A percentile compares a stretch with the other conserved stretches of the same genome.
Evolutionary conservation across 2,888 invertebrate genomes (phyloP).

Genomic region (Amiota communis): DNA sequence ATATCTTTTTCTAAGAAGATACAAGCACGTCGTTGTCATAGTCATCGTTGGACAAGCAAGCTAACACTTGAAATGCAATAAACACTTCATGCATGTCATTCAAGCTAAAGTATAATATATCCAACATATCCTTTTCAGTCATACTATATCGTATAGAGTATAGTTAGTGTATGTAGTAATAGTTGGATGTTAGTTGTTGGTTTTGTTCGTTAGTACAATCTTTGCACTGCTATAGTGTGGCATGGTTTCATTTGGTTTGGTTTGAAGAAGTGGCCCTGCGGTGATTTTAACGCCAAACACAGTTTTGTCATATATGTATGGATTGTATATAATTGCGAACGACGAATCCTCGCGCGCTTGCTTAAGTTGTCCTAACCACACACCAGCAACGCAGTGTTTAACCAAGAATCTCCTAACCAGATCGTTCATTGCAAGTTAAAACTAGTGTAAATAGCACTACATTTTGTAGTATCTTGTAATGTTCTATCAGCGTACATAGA

Average conservation of each 20-base stretch:
- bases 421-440: too few species aligned
- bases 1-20: constrained; percentile 1
- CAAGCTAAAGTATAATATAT: constrained; percentile 27
- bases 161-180: too few species aligned
- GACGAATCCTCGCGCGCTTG: neutral
- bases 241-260: constrained; percentile 3
- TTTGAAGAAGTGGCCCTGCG: constrained; percentile 49
- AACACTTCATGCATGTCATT: constrained; percentile 57
- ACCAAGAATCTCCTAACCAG: too few species aligned
- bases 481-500: too few species aligned
- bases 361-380: neutral
- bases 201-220: neutral
- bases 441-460: too few species aligned
- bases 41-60: constrained; percentile 35
- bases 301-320: constrained; percentile 49
- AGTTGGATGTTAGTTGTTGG: neutral
- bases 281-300: constrained; percentile 57
- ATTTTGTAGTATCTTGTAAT: too few species aligned
- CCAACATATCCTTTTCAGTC: neutral
- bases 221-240: constrained; percentile 1
- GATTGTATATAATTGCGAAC: constrained; percentile 20
- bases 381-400: neutral
- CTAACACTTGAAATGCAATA: constrained; percentile 53
- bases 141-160: neutral
- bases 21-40: constrained; percentile 29